Evolutionary conservation across 2,888 invertebrate genomes (phyloP).

Genomic region (Cataglyphis altisquamis): DNA sequence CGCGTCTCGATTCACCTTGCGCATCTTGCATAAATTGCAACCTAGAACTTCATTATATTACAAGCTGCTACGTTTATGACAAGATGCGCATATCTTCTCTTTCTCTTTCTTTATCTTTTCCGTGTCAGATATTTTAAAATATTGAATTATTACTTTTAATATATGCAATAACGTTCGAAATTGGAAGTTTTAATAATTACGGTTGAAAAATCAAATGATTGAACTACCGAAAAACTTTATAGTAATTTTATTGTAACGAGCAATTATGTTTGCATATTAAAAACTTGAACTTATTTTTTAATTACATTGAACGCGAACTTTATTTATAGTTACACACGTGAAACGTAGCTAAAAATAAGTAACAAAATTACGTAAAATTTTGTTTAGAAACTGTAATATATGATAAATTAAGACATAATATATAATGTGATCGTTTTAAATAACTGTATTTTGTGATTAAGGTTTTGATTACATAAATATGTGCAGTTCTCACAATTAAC

Average conservation of each 20-base stretch:
- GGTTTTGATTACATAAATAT: neutral
- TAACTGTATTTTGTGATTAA: slow-evolving; percentile 10
- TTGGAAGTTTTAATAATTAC: neutral
- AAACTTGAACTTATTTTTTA: neutral
- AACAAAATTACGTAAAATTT: slow-evolving; percentile 14
- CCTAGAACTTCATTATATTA: slow-evolving; percentile 47
- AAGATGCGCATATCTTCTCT: neutral
- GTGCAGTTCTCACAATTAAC: neutral
- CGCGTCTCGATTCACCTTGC: slow-evolving; percentile 44
- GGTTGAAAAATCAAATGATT: neutral
- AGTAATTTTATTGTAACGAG: neutral
- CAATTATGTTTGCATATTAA: neutral
- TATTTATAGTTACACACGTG: neutral
- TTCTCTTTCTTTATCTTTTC: neutral
- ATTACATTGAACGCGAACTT: slow-evolving; percentile 9
- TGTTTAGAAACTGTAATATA: neutral
- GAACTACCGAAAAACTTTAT: neutral
- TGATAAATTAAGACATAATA: too few relatives aligned
- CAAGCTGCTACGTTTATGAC: slow-evolving; percentile 2
- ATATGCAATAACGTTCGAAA: neutral
- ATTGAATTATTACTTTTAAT: neutral
- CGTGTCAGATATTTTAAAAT: neutral
- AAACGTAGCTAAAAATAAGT: neutral
- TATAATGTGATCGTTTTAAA: neutral
- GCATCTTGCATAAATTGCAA: slow-evolving; percentile 44